Conservation (phyloP, 2,113 vertebrate genomes). For the Boleophthalmus pectinirostris region DNA sequence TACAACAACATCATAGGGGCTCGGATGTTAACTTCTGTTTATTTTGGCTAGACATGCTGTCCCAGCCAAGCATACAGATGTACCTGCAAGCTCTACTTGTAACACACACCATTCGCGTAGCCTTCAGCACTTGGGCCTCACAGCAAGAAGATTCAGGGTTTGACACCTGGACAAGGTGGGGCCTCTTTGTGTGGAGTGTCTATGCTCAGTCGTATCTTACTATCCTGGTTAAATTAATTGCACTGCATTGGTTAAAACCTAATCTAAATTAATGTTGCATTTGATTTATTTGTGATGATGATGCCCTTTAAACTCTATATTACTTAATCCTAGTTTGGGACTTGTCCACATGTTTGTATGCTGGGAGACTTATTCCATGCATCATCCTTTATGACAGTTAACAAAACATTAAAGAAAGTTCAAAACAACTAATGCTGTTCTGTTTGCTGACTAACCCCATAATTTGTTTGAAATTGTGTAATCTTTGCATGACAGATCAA, state of each 20-base stretch:
- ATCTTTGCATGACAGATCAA: constrained; percentile 23
- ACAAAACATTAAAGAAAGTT: neutral
- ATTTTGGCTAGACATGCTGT: constrained; percentile 51
- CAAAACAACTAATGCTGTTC: neutral
- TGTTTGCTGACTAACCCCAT: neutral
- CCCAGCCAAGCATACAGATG: constrained; percentile 55
- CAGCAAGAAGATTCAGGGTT: too few species aligned
- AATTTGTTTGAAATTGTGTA: constrained; percentile 21
- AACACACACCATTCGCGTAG: constrained; percentile 34
- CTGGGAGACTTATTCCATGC: neutral
- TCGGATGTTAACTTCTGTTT: constrained; percentile 44
- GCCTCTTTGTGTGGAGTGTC: too few species aligned
- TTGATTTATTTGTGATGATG: neutral
- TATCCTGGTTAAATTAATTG: too few species aligned
- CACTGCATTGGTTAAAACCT: neutral
- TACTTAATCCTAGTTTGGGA: neutral
- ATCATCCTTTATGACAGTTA: neutral
- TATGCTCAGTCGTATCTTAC: too few species aligned
- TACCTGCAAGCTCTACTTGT: constrained; percentile 66
- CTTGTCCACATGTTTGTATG: neutral
- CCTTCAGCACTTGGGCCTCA: too few species aligned
- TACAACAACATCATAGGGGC: constrained; percentile 1
- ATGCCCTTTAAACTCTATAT: neutral
- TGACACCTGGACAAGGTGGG: too few species aligned
- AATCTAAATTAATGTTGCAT: neutral